phyloP scores from a whole-genome alignment of 2,797 vertebrate species.

The Ptychadena robeensis region DNA sequence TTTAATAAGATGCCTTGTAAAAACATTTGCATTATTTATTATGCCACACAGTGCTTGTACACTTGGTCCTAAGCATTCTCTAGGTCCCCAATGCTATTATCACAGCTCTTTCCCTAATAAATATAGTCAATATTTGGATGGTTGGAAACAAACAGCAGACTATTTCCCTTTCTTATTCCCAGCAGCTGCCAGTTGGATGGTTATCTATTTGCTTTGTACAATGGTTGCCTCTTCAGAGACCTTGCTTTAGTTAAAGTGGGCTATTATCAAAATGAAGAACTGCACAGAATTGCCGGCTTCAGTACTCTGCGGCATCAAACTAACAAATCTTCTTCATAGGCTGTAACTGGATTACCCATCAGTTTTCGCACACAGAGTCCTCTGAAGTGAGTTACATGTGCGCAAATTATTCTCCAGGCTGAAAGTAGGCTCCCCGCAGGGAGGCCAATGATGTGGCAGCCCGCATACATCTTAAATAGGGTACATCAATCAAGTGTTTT shows the following conservation, averaged over 20 bases:
- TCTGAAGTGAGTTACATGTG: constrained; percentile 50
- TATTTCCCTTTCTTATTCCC: constrained; percentile 8
- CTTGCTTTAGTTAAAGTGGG: constrained; percentile 33
- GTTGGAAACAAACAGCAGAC: constrained; percentile 20
- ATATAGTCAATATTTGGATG: constrained; percentile 64
- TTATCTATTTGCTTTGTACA: background rate
- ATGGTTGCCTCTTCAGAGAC: constrained; percentile 32
- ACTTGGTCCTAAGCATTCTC: constrained; percentile 53
- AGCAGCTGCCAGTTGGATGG: background rate
- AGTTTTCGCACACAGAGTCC: constrained; percentile 31
- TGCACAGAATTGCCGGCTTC: constrained; percentile 54
- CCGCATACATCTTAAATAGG: constrained; percentile 49
- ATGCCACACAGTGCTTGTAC: background rate
- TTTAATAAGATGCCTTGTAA: constrained; percentile 35
- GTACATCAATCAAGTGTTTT: constrained; percentile 54
- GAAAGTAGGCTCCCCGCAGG: constrained; percentile 33
- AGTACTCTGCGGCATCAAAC: constrained; percentile 52
- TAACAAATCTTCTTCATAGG: constrained; percentile 54
- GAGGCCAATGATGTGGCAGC: constrained; percentile 40
- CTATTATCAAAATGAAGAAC: constrained; percentile 43
- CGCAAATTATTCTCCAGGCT: constrained; percentile 54
- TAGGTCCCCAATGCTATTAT: constrained; percentile 47
- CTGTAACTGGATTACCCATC: constrained; percentile 52
- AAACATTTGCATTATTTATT: constrained; percentile 48
- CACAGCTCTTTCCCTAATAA: constrained; percentile 44